Percentiles rank a stretch among this genome's conserved stretches.
phyloP scores from a whole-genome alignment of 2,113 vertebrate genomes.

The Malaclemys terrapin region DNA sequence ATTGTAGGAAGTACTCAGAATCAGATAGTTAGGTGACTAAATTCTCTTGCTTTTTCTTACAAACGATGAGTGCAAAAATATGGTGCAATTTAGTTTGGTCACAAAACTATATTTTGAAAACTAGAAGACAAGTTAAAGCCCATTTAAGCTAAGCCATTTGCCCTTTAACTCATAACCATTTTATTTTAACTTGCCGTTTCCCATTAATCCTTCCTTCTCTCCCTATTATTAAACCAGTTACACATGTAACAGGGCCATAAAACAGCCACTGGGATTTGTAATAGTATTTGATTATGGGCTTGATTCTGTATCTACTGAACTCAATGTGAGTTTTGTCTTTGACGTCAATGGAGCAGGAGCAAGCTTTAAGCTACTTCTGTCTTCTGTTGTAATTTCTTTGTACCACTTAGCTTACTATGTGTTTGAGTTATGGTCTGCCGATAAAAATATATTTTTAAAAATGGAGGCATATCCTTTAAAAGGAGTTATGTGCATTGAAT shows the following conservation, averaged over 20 bases:
- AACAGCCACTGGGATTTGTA: background rate
- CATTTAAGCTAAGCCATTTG: background rate
- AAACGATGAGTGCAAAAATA: background rate
- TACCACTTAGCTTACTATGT: background rate
- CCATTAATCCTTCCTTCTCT: background rate
- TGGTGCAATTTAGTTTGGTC: background rate
- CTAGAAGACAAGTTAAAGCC: background rate
- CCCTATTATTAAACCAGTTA: background rate
- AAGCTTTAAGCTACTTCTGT: background rate
- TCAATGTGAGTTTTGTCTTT: background rate
- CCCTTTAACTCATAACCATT: background rate
- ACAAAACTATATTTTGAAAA: background rate
- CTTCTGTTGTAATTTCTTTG: background rate
- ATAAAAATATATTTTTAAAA: background rate
- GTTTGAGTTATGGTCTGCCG: background rate
- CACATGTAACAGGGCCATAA: background rate
- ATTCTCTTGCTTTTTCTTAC: background rate
- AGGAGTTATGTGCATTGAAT: background rate
- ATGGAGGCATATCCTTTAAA: background rate
- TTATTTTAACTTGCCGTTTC: background rate
- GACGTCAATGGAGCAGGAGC: background rate
- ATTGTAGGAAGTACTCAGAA: background rate
- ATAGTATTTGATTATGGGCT: background rate
- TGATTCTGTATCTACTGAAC: background rate
- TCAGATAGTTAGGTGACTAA: background rate